Conservation (phyloP, 2,888 invertebrate species). For the Drosophila imparisetae region DNA sequence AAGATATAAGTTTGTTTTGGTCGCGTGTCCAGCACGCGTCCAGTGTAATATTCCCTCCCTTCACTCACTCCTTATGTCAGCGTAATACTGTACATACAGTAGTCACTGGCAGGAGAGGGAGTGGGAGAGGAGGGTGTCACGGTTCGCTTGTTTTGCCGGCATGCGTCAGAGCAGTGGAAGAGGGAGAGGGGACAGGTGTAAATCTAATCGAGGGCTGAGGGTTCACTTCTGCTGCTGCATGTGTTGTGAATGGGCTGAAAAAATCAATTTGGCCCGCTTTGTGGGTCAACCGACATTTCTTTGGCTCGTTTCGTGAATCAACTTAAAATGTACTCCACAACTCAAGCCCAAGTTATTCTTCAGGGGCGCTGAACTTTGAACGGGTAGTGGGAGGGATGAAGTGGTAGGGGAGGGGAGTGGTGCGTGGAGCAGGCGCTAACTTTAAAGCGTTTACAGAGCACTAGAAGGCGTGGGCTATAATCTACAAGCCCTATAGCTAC, state of each 20-base stretch:
- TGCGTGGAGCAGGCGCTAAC: conserved; percentile 2
- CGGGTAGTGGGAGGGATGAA: neutral
- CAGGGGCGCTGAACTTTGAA: conserved; percentile 39
- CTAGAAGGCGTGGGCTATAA: conserved; percentile 43
- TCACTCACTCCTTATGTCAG: conserved; percentile 16
- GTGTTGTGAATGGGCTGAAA: conserved; percentile 29
- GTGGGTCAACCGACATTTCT: conserved; percentile 51
- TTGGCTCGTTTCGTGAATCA: conserved; percentile 28
- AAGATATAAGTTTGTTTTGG: conserved; percentile 55
- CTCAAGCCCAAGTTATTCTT: neutral
- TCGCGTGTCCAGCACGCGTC: conserved; percentile 55
- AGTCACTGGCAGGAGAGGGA: neutral
- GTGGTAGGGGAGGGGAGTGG: neutral
- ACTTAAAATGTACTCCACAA: conserved; percentile 23
- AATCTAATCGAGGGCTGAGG: conserved; percentile 10
- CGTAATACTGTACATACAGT: neutral
- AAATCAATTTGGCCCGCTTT: conserved; percentile 53
- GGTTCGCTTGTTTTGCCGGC: conserved; percentile 30
- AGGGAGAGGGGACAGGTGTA: conserved; percentile 35
- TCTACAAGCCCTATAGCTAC: conserved; percentile 9
- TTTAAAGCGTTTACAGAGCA: conserved; percentile 45
- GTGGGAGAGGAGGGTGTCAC: conserved; percentile 24
- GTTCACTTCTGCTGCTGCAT: conserved; percentile 11
- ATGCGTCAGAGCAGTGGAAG: conserved; percentile 6
- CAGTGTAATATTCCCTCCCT: conserved; percentile 30